Evolutionary conservation across 2,797 vertebrate genomes (phyloP).

Genomic region (Xyrichtys novacula): DNA sequence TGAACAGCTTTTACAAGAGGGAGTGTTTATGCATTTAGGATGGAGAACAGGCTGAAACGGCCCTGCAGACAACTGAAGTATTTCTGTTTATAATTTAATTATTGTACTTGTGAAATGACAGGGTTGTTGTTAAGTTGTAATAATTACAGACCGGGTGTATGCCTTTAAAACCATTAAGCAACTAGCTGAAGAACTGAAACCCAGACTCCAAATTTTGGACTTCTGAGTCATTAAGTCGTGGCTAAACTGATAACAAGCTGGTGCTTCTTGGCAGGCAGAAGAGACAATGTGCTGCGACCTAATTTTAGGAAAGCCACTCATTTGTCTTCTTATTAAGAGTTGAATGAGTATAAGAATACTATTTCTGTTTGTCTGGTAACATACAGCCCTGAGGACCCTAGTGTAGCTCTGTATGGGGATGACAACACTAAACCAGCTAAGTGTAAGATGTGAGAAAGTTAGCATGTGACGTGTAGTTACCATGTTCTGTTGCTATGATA

Average conservation of each 20-base stretch:
- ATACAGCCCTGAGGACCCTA: not conserved
- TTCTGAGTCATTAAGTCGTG: not conserved
- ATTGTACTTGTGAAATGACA: not conserved
- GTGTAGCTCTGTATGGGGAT: not conserved
- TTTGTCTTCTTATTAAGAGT: not conserved
- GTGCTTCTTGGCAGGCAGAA: not conserved
- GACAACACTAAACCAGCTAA: not conserved
- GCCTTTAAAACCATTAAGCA: not conserved
- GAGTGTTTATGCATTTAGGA: not conserved
- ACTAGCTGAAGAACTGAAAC: not conserved
- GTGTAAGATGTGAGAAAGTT: no score
- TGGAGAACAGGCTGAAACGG: not conserved
- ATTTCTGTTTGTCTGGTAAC: not conserved
- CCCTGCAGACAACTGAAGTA: not conserved
- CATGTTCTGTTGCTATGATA: not conserved
- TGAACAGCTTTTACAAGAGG: slow-evolving; percentile 11
- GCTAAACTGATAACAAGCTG: not conserved
- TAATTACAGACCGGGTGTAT: not conserved
- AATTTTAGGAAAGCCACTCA: not conserved
- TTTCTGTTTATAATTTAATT: not conserved
- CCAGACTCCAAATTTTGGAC: not conserved
- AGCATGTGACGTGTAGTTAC: no score
- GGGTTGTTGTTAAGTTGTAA: not conserved
- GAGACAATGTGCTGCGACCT: not conserved
- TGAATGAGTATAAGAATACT: not conserved